Evolutionary conservation across 2,113 vertebrate species (phyloP), one percentile per base, ranked within the genome.

Genomic region (Proterorhinus semilunaris): DNA sequence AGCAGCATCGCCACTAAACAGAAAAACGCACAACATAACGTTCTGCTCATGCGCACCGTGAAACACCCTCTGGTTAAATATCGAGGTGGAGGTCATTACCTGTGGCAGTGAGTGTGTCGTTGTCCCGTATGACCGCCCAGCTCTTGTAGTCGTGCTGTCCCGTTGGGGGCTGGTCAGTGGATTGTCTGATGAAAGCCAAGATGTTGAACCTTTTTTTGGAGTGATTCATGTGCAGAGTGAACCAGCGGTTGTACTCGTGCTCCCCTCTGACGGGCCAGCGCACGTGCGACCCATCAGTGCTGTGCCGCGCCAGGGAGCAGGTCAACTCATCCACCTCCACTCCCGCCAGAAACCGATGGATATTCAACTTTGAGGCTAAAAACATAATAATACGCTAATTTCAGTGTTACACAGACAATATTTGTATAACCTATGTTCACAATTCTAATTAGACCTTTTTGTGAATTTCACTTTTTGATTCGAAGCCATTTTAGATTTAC

Each of bases 281-380:
- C 46, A 88, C 68, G 47, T 90, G 80, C 10, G 80, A 86, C 8
- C 86, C 83, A 0, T 65, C 67, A 7, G 90, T 88, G 10, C 76
- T 89, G 83, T 92, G 91, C 43, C 90, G 81, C 6, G 67, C 89
- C 59, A 94, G 66, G 50, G 87, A 84, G 77, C 93, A 95, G 47
- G 90, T 74, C 17, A 93, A 6, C 3, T 77, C 50, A 0, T 91
- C 75, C 1, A 54, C 46, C 0, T 76, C 84, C 17, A 17, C 61
- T 10, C 71, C 80, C 1, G 85, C 65, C 10, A 87, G 0, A 16
- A 86, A 82, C 2, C 43, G 74, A 59, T 83, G 78, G 61, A 93
- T 62, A 48, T 94, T 91, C 72, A 89, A 10, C 7, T 87, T 89
- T 5, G 89, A 85, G 6, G 55, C 55, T 58, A 42, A 11, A 7